Base-by-base conservation (phyloP, 2,888 invertebrate species). In the Eurytoma adleriae region DNA sequence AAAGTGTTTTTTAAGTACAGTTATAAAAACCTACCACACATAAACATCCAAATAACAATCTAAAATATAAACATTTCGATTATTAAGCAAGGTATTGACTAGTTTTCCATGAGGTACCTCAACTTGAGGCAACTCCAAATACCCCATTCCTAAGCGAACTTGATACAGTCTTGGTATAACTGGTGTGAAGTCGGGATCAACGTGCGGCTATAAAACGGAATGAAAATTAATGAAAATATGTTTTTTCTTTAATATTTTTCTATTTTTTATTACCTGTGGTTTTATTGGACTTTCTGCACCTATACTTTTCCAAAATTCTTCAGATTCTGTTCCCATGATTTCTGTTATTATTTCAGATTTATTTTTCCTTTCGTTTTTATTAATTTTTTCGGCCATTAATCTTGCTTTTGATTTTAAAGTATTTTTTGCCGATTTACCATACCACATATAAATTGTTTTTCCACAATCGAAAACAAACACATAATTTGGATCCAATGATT, bases 131-230 rank as follows among this genome's bases (percentile, higher is more conserved):
- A 99, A 92, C 91, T 99, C 99, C 85, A 99, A 92, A 91, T 99
- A 99, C 0, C 99, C 99, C 97, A 98, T 99, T 67, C 99, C 99
- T 16, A 99, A 93, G 87, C 98, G 96, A 75, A 99, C 98, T 92
- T 97, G 96, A 92, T 99, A 99, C 75, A 99, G 91, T 5, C 96
- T 94, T 0, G 98, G 96, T 16, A 93, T 89, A 0, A 93, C 91
- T 84, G 95, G 95, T 13, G 91, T 86, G 89, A 95, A 96, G 75
- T 94, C 92, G 0, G 92, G 92, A 64, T 94, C 92, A 0, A 96
- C 96, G 88, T 96, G 95, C 90, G 96, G 95, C 95, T 95, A 83
- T 52, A 83, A 85, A 30, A 30, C 4, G 57, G 56, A 69, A 50
- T 52, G n/a, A 40, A 40, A 27, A 27, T 56, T 40, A 10, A 40